A percentile compares a stretch with the other conserved stretches of the same genome.
Evolutionary conservation across 2,113 vertebrate species (phyloP).

Genomic region (Xenus cinereus): DNA sequence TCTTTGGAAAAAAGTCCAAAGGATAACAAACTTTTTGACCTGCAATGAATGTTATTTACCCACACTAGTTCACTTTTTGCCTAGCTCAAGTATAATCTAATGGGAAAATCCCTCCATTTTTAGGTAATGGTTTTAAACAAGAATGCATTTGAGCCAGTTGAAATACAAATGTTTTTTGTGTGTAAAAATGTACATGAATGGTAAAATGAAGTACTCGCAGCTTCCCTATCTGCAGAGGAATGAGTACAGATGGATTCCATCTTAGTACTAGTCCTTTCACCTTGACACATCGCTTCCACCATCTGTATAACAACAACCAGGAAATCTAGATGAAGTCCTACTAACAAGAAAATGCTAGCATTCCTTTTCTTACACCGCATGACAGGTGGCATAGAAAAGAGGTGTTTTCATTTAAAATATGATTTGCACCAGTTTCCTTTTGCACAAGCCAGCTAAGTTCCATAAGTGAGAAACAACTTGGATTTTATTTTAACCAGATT

Average conservation of each 20-base stretch:
- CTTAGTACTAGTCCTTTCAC: slow-evolving; percentile 9
- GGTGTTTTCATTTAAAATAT: slow-evolving; percentile 1
- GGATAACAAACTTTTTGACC: background rate
- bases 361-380: background rate
- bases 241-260: slow-evolving; percentile 25
- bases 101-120: background rate
- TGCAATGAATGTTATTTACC: background rate
- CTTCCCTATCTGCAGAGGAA: slow-evolving; percentile 5
- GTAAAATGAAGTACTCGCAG: slow-evolving; percentile 1
- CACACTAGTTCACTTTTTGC: background rate
- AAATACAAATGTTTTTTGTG: background rate
- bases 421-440: background rate
- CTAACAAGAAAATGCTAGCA: background rate
- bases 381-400: background rate
- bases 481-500: background rate
- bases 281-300: slow-evolving; percentile 6
- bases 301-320: slow-evolving; percentile 37
- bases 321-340: slow-evolving; percentile 43
- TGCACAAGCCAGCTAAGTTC: background rate
- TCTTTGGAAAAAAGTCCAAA: background rate
- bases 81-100: background rate
- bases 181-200: background rate
- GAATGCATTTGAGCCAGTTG: background rate
- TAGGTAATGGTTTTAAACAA: background rate
- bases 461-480: background rate